Base-by-base conservation (phyloP, 2,797 vertebrate species). In the Girardinus metallicus region DNA sequence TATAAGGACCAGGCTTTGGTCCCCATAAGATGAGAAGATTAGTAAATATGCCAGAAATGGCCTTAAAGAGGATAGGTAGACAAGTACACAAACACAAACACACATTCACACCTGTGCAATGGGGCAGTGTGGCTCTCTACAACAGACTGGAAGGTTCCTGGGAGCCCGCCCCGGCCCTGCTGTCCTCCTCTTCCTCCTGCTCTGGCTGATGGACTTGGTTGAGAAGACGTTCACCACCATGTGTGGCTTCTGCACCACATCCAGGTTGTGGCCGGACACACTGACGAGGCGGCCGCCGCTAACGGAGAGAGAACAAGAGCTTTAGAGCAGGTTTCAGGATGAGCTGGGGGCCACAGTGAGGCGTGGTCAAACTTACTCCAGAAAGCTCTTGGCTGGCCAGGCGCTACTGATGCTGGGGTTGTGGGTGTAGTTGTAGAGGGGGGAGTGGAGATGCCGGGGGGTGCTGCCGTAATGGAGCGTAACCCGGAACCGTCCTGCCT, bases 361-460 rank as follows among this genome's bases (percentile, higher is more conserved):
- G 26, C 44, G 0, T 31, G 82, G 2, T 11, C 31, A 60, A 49
- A 83, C 88, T 87, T 76, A 90, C 98, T 96, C 95, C 78, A 98
- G 92, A 88, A 98, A 99, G 94, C 98, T 99, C 94, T 95, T 98
- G 75, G 97, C 84, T 23, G 98, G 98, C 2, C 91, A 86, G 41
- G 97, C 97, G 9, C 94, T 93, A 55, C 97, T 98, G 94, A 99
- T 88, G 80, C 97, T 98, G 51, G 98, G 98, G 92, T 99, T 95
- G 43, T 94, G 84, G 2, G 97, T 99, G 74, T 98, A 99, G 84
- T 83, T 93, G 88, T 98, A 99, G 74, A 89, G 76, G 1, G 91
- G 76, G 2, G 91, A 85, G 60, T 95, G 94, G 78, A 97, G 94
- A 78, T 92, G 96, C 80, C 97, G 95, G 83, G 96, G 95, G 73